These are phyloP conservation scores for Busseola fusca DNA, from an alignment of 2,888 invertebrate genomes.

Conservation along the genomic window DNA sequence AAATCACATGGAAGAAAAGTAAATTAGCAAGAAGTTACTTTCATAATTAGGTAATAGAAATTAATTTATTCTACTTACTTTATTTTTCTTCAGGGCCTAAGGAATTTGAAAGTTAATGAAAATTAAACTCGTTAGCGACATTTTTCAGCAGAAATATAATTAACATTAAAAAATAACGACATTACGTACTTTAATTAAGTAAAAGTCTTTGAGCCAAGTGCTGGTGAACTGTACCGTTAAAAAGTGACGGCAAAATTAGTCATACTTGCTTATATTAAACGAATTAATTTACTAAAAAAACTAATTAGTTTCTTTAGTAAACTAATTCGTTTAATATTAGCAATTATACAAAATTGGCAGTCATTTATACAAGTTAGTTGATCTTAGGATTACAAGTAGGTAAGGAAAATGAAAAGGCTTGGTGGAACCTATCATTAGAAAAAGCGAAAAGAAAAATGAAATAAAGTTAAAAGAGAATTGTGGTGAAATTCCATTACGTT, in stretches of 20 bases:
- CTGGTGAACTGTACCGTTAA: conserved; percentile 27
- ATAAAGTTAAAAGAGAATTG: conserved; percentile 51
- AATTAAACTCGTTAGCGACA: conserved; percentile 13
- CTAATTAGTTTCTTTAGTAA: too few relatives aligned
- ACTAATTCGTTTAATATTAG: too few relatives aligned
- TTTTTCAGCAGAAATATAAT: conserved; percentile 29
- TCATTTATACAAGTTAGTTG: conserved; percentile 25
- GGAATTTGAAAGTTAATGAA: conserved; percentile 29
- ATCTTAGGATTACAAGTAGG: conserved; percentile 24
- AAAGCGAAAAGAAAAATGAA: conserved; percentile 37
- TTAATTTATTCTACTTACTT: neutral
- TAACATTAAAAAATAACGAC: conserved; percentile 30
- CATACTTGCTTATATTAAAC: conserved; percentile 41
- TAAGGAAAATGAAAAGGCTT: conserved; percentile 31
- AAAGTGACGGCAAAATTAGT: conserved; percentile 33
- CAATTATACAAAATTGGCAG: conserved; percentile 9
- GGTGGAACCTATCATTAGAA: conserved; percentile 12
- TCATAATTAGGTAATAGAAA: neutral
- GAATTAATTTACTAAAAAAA: conserved; percentile 14
- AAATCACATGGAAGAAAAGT: neutral
- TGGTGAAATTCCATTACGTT: conserved; percentile 61
- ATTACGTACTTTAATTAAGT: conserved; percentile 45
- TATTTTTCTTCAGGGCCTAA: neutral
- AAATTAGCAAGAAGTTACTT: neutral
- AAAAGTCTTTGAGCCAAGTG: conserved; percentile 24